A percentile compares a stretch with the other conserved stretches of the same genome.
Conservation (phyloP, 1,140 invertebrate genomes). For the Venturia canescens region DNA sequence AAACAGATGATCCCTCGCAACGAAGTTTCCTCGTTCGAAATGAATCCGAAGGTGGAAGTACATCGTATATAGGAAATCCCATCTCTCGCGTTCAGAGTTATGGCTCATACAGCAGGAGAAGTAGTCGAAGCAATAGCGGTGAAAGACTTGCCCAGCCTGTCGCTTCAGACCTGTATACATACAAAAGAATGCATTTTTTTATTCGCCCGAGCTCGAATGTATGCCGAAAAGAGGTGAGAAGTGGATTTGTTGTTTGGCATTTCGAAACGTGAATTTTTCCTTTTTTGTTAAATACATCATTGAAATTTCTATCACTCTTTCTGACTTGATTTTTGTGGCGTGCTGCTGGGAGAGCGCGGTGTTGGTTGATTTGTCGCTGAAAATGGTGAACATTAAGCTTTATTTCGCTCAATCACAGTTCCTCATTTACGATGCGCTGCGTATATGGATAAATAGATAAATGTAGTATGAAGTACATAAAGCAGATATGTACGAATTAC, state of each 20-base stretch:
- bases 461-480: neutral
- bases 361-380: no score
- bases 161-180: neutral
- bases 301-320: neutral
- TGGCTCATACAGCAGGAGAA: neutral
- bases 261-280: conserved; percentile 57
- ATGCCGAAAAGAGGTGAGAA: conserved; percentile 64
- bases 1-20: neutral
- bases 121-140: neutral
- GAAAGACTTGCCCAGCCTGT: neutral
- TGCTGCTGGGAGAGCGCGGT: no score
- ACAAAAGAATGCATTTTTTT: conserved; percentile 24
- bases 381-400: neutral
- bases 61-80: conserved; percentile 12
- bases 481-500: neutral
- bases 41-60: neutral
- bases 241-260: conserved; percentile 61
- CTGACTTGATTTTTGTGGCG: no score
- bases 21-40: conserved; percentile 28
- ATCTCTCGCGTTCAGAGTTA: conserved; percentile 19
- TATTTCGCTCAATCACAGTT: neutral
- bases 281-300: conserved; percentile 48
- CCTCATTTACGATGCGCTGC: conserved; percentile 10
- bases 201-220: conserved; percentile 51
- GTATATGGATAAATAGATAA: neutral